Base-by-base conservation (phyloP, 2,113 vertebrate genomes). In the Coptodon rendalli region DNA sequence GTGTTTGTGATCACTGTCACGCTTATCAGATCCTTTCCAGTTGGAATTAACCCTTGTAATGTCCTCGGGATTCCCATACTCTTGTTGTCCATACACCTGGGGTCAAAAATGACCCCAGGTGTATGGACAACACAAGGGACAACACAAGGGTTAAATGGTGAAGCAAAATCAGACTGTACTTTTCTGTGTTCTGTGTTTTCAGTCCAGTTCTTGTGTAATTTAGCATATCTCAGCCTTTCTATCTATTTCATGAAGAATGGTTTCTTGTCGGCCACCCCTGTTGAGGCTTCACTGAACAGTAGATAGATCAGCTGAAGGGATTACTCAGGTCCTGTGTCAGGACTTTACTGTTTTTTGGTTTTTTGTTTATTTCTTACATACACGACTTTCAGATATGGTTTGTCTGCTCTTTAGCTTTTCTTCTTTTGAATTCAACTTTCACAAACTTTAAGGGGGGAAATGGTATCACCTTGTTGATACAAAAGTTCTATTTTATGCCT, bases 181-280 rank as follows among this genome's bases (percentile, higher is more conserved):
- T 76, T 76, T 43, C 66, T 24, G 34, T 40, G 34, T 68, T 40
- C 63, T 66, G 61, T 66, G 34, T 66, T 66, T 27, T 73, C 68
- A 73, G 68, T 10, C 68, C 68, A 73, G 66, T 27, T 73, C 36
- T 73, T 73, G 38, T 73, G 22, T 73, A 45, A 45, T 73, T 27
- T 45, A 22, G 38, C 38, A 73, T 27, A 73, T 27, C 38, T 73
- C 66, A 45, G 38, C 38, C 66, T 45, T 73, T 45, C 38, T 45
- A 14, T 38, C 7, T 6, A 24, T 45, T 45, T 45, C 3, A 24
- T 45, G 13, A 45, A 45, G 22, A 45, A 45, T 45, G 22, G 8
- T 22, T 17, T 73, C 68, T 45, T 45, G 22, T 27, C 8, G 1
- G 38, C 24, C 38, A 27, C 22, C 22, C 38, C 36, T 71, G 66